phyloP scores from a whole-genome alignment of 2,888 invertebrate genomes.

The Drosophila conformis region DNA sequence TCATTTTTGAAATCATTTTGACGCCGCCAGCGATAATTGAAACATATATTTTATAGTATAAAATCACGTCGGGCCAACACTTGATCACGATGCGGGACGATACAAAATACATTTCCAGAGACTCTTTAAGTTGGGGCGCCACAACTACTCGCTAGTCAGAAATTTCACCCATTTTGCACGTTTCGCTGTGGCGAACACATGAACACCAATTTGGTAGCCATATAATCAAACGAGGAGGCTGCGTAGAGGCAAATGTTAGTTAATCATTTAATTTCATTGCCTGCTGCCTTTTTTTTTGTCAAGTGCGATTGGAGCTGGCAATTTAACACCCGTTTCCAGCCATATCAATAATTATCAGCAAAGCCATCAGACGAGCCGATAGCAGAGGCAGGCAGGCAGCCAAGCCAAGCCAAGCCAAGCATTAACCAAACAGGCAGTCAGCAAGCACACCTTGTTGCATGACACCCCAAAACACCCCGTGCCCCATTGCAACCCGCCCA shows the following conservation, averaged over 20 bases:
- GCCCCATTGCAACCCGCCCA: neutral
- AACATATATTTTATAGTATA: conserved; percentile 76
- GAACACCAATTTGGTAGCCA: conserved; percentile 30
- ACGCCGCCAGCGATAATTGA: conserved; percentile 74
- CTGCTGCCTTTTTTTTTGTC: conserved; percentile 63
- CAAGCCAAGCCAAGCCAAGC: neutral
- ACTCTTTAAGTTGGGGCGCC: conserved; percentile 3
- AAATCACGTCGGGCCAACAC: conserved; percentile 68
- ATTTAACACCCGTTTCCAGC: conserved; percentile 52
- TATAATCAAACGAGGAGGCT: conserved; percentile 30
- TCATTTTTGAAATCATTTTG: conserved; percentile 65
- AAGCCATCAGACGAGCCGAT: conserved; percentile 64
- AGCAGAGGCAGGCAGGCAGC: conserved; percentile 30
- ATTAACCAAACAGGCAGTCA: conserved; percentile 8
- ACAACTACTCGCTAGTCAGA: conserved; percentile 25
- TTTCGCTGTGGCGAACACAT: conserved; percentile 35
- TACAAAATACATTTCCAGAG: conserved; percentile 16
- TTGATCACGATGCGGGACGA: conserved; percentile 56
- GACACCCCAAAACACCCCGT: conserved; percentile 16
- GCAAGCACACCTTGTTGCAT: conserved; percentile 39
- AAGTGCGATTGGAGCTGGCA: conserved; percentile 57
- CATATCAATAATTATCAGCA: conserved; percentile 64
- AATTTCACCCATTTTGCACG: conserved; percentile 79
- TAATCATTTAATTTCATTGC: conserved; percentile 79
- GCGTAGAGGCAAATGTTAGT: conserved; percentile 60